Evolutionary conservation across 30 jellyfish, hydroid and myxozoan species (phyloP).

Genomic region (Aurelia sp.): DNA sequence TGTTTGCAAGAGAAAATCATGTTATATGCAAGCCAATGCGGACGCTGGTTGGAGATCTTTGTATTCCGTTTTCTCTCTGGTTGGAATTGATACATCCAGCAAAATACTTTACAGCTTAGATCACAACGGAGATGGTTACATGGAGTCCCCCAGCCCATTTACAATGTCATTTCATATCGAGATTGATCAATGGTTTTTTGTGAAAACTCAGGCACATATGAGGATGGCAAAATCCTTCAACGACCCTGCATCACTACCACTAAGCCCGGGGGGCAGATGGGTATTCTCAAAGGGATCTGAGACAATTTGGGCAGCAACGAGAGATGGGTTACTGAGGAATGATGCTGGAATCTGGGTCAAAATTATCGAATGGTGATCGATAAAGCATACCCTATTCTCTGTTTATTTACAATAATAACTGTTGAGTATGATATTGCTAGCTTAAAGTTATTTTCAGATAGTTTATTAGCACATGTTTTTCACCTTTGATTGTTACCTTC

Average conservation of each 20-base stretch:
- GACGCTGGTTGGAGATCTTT: not conserved
- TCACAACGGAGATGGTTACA: not conserved
- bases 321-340: not conserved
- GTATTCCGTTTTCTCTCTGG: not conserved
- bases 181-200: slow-evolving; percentile 1
- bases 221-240: not conserved
- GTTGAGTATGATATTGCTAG: too few relatives aligned
- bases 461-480: too few relatives aligned
- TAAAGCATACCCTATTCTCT: too few relatives aligned
- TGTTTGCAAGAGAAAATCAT: slow-evolving; percentile 10
- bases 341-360: slow-evolving; percentile 7
- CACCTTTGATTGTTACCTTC: too few relatives aligned
- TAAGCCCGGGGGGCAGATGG: not conserved
- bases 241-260: slow-evolving; percentile 5
- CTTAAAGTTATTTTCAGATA: too few relatives aligned
- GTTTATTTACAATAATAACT: too few relatives aligned
- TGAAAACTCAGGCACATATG: slow-evolving; percentile 14
- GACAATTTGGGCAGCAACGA: slow-evolving; percentile 29
- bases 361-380: not conserved
- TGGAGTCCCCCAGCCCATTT: not conserved
- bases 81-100: slow-evolving; percentile 23
- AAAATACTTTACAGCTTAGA: slow-evolving; percentile 7
- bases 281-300: slow-evolving; percentile 1
- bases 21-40: not conserved
- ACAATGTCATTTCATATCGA: slow-evolving; percentile 1